phyloP scores from a whole-genome alignment of 2,113 vertebrate genomes.

The Crotalus horridus region DNA sequence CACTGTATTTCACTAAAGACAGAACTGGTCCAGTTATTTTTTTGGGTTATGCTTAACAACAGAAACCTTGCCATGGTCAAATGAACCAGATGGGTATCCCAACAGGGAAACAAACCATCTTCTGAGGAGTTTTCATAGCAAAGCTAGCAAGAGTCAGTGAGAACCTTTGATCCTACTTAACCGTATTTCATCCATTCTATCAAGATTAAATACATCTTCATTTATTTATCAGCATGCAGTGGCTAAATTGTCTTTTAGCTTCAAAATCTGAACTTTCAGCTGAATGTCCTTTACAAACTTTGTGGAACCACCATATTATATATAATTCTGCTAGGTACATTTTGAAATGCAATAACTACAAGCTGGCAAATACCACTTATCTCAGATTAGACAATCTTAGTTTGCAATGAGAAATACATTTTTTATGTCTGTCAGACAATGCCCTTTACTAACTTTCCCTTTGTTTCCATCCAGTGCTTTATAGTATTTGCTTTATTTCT shows the following conservation, averaged over 20 bases:
- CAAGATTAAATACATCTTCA: background rate
- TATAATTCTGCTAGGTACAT: background rate
- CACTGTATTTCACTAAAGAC: background rate
- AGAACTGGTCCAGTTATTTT: background rate
- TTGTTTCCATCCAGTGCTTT: background rate
- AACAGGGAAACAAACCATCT: background rate
- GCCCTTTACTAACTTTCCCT: background rate
- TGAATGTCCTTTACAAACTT: background rate
- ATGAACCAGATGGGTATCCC: background rate
- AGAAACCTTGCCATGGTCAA: background rate
- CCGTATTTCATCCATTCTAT: background rate
- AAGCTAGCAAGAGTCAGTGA: background rate
- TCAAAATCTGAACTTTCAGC: background rate
- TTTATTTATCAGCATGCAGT: background rate
- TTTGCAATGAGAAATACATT: background rate
- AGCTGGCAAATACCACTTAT: no score
- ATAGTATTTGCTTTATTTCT: background rate
- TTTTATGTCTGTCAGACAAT: background rate
- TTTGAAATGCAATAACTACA: background rate
- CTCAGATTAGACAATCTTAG: background rate
- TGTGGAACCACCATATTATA: background rate
- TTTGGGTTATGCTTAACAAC: background rate
- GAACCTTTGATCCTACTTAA: background rate
- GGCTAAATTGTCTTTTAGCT: background rate
- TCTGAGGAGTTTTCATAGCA: background rate